Evolutionary conservation across 2,888 invertebrate species (phyloP).

Genomic region (Fragum whitleyi): DNA sequence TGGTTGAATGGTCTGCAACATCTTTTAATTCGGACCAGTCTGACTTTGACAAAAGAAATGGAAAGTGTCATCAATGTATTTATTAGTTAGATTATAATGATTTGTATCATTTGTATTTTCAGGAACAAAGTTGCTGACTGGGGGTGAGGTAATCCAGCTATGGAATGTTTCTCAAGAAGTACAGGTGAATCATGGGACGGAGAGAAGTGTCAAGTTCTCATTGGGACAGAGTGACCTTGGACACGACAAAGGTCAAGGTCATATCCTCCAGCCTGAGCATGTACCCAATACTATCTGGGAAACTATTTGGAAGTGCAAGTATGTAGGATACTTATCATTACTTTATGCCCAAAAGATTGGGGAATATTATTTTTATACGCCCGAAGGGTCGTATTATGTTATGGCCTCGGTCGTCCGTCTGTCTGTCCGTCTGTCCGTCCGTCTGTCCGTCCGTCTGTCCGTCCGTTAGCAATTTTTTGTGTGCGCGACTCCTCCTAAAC

Average conservation of each 20-base stretch:
- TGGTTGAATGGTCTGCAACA: no score
- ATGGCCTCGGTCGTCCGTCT: no score
- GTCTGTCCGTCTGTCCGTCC: no score
- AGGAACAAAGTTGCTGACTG: constrained; percentile 90
- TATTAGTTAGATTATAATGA: no score
- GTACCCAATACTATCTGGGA: constrained; percentile 70
- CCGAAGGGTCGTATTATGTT: no score
- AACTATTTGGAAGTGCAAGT: constrained; percentile 79
- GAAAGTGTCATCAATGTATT: no score
- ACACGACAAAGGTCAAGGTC: constrained; percentile 35
- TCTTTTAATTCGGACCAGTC: background rate
- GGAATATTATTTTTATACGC: no score
- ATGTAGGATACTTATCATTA: constrained; percentile 30
- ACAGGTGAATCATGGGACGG: constrained; percentile 58
- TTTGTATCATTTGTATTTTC: constrained; percentile 14
- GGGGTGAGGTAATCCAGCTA: constrained; percentile 95
- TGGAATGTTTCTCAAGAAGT: constrained; percentile 88
- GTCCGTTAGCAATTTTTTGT: no score
- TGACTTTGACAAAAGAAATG: no score
- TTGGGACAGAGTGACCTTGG: constrained; percentile 70
- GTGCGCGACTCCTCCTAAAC: no score
- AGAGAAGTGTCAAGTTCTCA: constrained; percentile 78
- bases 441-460: no score
- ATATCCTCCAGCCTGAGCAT: constrained; percentile 38
- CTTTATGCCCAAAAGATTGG: no score